phyloP scores from a whole-genome alignment of 2,797 vertebrate genomes.

The Hylomyscus alleni region DNA sequence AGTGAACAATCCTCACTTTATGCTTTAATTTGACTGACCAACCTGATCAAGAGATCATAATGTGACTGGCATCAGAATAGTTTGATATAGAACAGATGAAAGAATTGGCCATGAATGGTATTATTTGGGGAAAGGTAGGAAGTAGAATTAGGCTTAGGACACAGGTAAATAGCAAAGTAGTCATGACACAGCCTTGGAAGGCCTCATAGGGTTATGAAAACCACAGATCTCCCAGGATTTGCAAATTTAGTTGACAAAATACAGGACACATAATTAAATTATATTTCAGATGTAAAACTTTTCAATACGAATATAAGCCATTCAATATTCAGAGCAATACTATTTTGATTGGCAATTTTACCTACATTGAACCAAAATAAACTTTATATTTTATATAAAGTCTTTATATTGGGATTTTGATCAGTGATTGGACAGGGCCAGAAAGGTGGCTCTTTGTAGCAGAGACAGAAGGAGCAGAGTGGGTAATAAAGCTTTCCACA shows the following conservation, averaged over 20 bases:
- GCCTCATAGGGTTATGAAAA: not conserved
- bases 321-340: not conserved
- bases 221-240: not conserved
- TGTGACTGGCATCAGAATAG: not conserved
- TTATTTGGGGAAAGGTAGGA: not conserved
- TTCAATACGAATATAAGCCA: constrained; percentile 1
- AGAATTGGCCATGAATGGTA: not conserved
- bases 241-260: constrained; percentile 47
- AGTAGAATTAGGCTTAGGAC: not conserved
- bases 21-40: constrained; percentile 55
- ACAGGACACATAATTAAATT: not conserved
- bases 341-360: not conserved
- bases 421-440: not conserved
- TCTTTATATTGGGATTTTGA: constrained; percentile 29
- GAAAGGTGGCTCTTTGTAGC: not conserved
- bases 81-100: not conserved
- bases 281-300: not conserved
- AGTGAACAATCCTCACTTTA: not conserved
- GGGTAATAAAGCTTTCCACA: not conserved
- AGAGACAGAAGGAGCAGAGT: not conserved
- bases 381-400: not conserved
- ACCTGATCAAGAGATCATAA: constrained; percentile 46
- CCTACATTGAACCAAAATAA: not conserved
- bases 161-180: not conserved
- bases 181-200: not conserved